Base-by-base conservation (phyloP, 2,797 vertebrate species). In the Premnoplex brunnescens region DNA sequence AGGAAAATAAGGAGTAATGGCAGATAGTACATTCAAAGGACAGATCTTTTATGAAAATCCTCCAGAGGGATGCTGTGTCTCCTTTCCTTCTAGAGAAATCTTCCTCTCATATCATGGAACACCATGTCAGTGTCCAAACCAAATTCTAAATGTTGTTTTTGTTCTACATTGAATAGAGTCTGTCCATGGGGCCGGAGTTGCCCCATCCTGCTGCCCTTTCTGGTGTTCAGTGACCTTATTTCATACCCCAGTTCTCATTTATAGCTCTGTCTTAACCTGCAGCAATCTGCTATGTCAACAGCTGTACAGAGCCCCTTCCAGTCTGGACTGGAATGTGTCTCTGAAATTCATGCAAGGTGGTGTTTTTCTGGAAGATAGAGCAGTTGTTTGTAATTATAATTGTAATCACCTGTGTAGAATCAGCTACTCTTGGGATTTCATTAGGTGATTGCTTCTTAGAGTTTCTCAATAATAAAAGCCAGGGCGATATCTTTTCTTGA, bases 61-160 rank as follows among this genome's bases (percentile, higher is more conserved):
- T 59, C 86, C 18, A 44, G 74, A 55, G 85, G 43, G 77, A 11
- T 91, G 46, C 46, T 17, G 12, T 37, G 55, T 71, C 43, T 94
- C 43, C 63, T 88, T 72, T 68, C 54, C 66, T 94, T 89, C 68
- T 51, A 80, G 74, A 93, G 89, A 90, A 88, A 80, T 89, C 24
- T 75, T 82, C 41, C 44, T 69, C 62, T 78, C 4, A 1, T 88
- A 55, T 69, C 62, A 59, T 46, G 43, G 23, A 88, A 49, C 8
- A 8, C 14, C 15, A 63, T 46, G 23, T n/a, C 28, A 48, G 52
- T 18, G 24, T 79, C 18, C 62, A 77, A 83, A 76, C 34, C 46
- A 39, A 66, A 15, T 27, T 67, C 51, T n/a, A 15, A 58, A 16
- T 23, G 15, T 63, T 75, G 20, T 54, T 94, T 89, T 28, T 59